Evolutionary conservation across 2,797 vertebrate species (phyloP).

Genomic region (Trachurus trachurus): DNA sequence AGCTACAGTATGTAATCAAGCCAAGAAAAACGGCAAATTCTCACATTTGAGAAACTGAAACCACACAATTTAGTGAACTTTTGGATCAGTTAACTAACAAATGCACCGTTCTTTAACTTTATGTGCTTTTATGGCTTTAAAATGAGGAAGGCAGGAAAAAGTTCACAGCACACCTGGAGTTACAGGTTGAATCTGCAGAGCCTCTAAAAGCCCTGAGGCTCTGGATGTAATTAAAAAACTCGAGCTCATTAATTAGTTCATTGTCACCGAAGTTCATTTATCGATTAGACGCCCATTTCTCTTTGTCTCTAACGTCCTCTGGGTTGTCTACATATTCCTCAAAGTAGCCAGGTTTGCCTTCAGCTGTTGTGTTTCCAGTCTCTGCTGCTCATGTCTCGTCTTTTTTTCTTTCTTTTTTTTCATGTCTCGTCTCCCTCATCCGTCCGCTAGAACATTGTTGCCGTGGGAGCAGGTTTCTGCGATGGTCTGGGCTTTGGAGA

Average conservation of each 20-base stretch:
- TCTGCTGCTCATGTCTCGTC: conserved; percentile 1
- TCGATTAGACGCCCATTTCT: neutral
- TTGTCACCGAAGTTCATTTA: neutral
- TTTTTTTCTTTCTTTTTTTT: no score
- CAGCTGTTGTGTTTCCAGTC: neutral
- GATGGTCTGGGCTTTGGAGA: conserved; percentile 96
- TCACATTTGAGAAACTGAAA: no score
- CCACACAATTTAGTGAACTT: neutral
- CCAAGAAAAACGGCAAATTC: no score
- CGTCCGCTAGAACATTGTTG: conserved; percentile 91
- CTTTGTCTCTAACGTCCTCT: neutral
- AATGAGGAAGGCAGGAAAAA: neutral
- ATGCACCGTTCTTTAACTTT: neutral
- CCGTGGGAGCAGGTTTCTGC: conserved; percentile 97
- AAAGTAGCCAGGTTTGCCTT: neutral
- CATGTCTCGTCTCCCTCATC: neutral
- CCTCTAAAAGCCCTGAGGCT: neutral
- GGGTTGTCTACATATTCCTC: neutral
- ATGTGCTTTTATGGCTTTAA: neutral
- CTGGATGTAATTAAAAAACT: neutral
- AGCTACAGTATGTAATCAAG: no score
- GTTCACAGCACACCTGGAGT: neutral
- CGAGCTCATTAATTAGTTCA: neutral
- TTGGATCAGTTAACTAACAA: neutral
- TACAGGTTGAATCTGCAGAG: no score